Conservation (phyloP, 2,888 invertebrate genomes). For the Podotricha telesiphe region DNA sequence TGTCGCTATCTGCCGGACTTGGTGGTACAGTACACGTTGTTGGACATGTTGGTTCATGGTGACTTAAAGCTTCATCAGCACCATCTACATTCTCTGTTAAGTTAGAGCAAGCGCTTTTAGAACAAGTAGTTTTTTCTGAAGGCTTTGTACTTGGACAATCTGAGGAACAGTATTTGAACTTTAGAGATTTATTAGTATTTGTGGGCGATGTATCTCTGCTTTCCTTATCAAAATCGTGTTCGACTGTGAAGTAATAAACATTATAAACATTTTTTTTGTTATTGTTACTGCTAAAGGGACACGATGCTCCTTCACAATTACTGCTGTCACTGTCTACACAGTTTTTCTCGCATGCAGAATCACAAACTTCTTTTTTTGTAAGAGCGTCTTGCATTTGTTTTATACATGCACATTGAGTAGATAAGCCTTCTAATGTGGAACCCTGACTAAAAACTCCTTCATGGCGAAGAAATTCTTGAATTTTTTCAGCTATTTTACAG, state of each 20-base stretch:
- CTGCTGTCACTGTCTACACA: slow-evolving; percentile 58
- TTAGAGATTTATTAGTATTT: slow-evolving; percentile 47
- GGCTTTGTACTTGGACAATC: slow-evolving; percentile 61
- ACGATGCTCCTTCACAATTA: slow-evolving; percentile 59
- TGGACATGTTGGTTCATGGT: slow-evolving; percentile 56
- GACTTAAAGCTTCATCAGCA: slow-evolving; percentile 48
- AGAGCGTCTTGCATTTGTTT: slow-evolving; percentile 66
- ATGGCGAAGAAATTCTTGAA: slow-evolving; percentile 68
- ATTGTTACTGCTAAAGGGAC: slow-evolving; percentile 56
- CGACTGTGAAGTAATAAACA: slow-evolving; percentile 74
- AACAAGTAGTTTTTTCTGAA: slow-evolving; percentile 58
- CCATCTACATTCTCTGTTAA: slow-evolving; percentile 36
- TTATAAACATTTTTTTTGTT: slow-evolving; percentile 57
- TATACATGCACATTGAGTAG: slow-evolving; percentile 75
- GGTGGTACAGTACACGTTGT: slow-evolving; percentile 48
- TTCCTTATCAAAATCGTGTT: slow-evolving; percentile 60
- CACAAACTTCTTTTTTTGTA: slow-evolving; percentile 56
- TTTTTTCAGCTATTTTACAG: slow-evolving; percentile 69
- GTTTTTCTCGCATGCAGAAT: slow-evolving; percentile 59
- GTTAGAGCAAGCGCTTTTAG: slow-evolving; percentile 59
- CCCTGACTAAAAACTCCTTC: slow-evolving; percentile 64
- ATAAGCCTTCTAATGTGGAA: slow-evolving; percentile 59
- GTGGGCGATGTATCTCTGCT: slow-evolving; percentile 45
- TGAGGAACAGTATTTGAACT: slow-evolving; percentile 59
- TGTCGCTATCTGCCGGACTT: slow-evolving; percentile 73